These are phyloP conservation scores for Rhynchomys soricoides DNA, from an alignment of 2,113 vertebrate species.

Conservation along the genomic window DNA sequence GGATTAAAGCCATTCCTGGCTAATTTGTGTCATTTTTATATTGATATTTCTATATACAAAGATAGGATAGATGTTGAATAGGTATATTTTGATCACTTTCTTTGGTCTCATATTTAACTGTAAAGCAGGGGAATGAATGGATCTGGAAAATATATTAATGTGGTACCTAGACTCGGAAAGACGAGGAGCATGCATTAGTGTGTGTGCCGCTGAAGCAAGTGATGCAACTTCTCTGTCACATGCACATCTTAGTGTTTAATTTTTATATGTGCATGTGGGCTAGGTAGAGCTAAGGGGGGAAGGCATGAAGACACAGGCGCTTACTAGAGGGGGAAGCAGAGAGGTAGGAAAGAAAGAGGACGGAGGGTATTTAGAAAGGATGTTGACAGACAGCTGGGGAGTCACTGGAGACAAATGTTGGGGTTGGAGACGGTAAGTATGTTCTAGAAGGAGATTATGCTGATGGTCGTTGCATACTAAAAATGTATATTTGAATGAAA, in stretches of 20 bases:
- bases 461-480: not conserved
- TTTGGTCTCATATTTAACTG: slow-evolving; percentile 47
- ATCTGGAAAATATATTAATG: not conserved
- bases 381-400: not conserved
- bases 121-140: not conserved
- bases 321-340: not conserved
- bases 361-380: not conserved
- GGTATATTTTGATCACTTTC: not conserved
- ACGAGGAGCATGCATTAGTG: not conserved
- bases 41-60: not conserved
- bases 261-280: not conserved
- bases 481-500: not conserved
- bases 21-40: not conserved
- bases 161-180: not conserved
- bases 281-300: not conserved
- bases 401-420: not conserved
- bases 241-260: not conserved
- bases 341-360: not conserved
- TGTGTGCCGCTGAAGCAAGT: not conserved
- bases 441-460: not conserved
- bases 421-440: not conserved
- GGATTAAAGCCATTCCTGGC: not conserved
- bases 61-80: too few relatives aligned
- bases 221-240: not conserved
- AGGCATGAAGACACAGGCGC: not conserved